Base-by-base conservation (phyloP, 2,113 vertebrate genomes). In the Heloderma charlesbogerti region DNA sequence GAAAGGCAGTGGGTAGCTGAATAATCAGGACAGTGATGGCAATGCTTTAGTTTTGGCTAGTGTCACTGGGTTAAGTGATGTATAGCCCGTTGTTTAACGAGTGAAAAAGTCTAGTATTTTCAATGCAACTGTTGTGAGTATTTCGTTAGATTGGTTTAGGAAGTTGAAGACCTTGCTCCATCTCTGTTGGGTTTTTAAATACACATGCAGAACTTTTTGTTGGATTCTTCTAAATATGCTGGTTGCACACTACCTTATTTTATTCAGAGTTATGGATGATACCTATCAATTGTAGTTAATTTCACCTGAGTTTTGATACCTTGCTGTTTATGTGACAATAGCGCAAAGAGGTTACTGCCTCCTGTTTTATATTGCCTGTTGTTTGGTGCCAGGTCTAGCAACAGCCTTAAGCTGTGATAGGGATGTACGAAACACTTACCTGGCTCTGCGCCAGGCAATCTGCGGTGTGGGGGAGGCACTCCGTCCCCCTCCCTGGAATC, bases 21-120 rank as follows among this genome's bases (percentile, higher is more conserved):
- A 92, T 94, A 77, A 92, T 90, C 1, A 0, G 92, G 91, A 93
- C 88, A 88, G 84, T 90, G 89, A 72, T 93, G 94, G 94, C 94
- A 95, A 48, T 0, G 1, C 91, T 95, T 94, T 94, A 91, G 89
- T 89, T 93, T 95, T 96, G 96, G 92, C 94, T 84, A 83, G 80
- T 94, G 91, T 90, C 43, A n/a, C 83, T 90, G 88, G 87, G 94
- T 95, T 94, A 95, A 96, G 94, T 94, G 93, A 77, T 94, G 94
- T 95, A 92, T 94, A 92, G 95, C 94, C 95, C 95, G 94, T 95
- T 96, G 93, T 94, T 94, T 95, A 94, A 96, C 94, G 92, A 93
- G 75, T 92, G 66, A 91, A 85, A 92, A 92, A 92, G 91, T 95
- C 90, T 94, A 90, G 79, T 90, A 90, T 94, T 95, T 94, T 87